Base-by-base conservation (phyloP, 1,140 invertebrate species). In the Latrodectus geometricus region DNA sequence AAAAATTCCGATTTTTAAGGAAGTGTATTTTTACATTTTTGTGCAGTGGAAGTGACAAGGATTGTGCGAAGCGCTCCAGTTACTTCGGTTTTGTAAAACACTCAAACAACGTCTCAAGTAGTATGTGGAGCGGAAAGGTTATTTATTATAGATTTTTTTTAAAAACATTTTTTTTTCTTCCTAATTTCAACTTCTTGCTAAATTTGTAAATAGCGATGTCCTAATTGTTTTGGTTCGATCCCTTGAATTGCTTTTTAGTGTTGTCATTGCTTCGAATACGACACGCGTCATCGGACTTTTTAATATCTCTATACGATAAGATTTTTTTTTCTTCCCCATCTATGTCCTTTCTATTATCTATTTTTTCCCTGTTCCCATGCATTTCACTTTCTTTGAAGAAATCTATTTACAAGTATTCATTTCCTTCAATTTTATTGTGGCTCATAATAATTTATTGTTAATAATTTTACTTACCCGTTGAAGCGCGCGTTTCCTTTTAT, bases 51-150 rank as follows among this genome's bases (percentile, higher is more conserved):
- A 65, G n/a, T 65, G 17, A 48, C 54, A 35, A 23, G 35, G 23
- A n/a, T 69, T 81, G 35, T 49, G 4, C 50, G 68, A 81, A 50
- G 23, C 68, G 78, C 78, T 81, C 78, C 78, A 81, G n/a, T 81
- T 70, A 23, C 17, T 81, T 70, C 23, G 50, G 68, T 81, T 52
- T 14, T 23, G 70, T 81, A 81, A 72, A 72, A 23, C 23, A 70
- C 66, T 17, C 50, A 80, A 80, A 70, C 77, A 70, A 81, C 78
- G 70, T 70, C 68, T 70, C 49, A n/a, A 52, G 15, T 49, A 5
- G 78, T 81, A 81, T 81, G 20, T 81, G 68, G 78, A 81, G 78
- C 78, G 78, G 78, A 81, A 81, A 81, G 76, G 61, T 68, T 78
- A 49, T 49, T 56, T 35, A 35, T 35, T 35, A 35, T 35, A 35